These are phyloP conservation scores for Enteromius unitaeniatus DNA, from an alignment of 2,797 vertebrate genomes.

Conservation along the genomic window DNA sequence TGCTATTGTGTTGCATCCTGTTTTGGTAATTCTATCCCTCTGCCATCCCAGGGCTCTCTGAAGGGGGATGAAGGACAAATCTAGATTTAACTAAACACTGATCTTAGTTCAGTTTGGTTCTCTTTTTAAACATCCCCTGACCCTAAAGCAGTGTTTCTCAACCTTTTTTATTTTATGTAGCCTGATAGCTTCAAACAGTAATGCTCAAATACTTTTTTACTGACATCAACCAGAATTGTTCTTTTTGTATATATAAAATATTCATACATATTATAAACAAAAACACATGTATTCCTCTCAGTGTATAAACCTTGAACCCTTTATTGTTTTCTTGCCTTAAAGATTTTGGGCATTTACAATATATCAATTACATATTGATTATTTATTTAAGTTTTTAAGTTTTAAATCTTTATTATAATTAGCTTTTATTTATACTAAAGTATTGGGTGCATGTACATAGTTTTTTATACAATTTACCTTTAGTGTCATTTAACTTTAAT, in stretches of 20 bases:
- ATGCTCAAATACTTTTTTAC: background rate
- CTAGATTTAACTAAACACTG: conserved; percentile 14
- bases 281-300: background rate
- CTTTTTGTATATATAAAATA: no score
- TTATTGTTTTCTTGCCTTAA: background rate
- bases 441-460: no score
- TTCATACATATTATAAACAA: background rate
- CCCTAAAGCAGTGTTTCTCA: background rate
- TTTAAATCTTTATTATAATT: background rate
- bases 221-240: background rate
- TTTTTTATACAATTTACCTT: background rate
- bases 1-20: conserved; percentile 66
- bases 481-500: background rate
- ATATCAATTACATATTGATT: background rate
- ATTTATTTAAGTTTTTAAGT: background rate
- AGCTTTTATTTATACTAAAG: background rate
- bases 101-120: background rate
- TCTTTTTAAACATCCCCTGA: background rate
- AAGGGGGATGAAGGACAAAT: conserved; percentile 28
- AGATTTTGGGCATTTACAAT: background rate
- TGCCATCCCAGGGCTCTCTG: conserved; percentile 40
- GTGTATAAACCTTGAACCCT: background rate
- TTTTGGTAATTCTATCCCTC: conserved; percentile 61
- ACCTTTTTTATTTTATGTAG: background rate
- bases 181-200: background rate